Base-by-base conservation (phyloP, 2,888 invertebrate genomes). In the Sphaeridia pumilis region DNA sequence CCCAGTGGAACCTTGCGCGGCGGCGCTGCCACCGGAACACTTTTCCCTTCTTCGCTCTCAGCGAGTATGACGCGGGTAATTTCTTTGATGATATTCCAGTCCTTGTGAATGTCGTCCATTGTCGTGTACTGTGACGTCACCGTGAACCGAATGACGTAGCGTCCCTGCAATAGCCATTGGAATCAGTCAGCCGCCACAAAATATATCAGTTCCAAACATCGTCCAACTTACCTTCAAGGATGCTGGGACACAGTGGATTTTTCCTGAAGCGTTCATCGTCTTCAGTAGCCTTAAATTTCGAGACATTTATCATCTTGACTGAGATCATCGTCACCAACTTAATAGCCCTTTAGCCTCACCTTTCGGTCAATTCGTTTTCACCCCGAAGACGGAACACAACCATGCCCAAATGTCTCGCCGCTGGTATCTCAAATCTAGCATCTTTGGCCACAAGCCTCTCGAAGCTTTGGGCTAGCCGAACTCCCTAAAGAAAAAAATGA, bases 231-330 rank as follows among this genome's bases (percentile, higher is more conserved):
- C 86, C 68, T 93, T 92, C 54, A 95, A 78, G 52, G 87, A 84
- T 0, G 94, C 92, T 0, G 95, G 95, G 0, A 97, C 94, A 60
- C 93, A 90, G 70, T 97, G 94, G 5, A 95, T 78, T 64, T 82
- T 80, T 5, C 92, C 94, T 1, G 86, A 79, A 1, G 81, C 82
- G 68, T 95, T 97, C 49, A 97, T 71, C 1, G 83, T 78, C 70
- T 93, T 93, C 50, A 95, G 74, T n/a, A 52, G 42, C 31, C 46
- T 26, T n/a, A n/a, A n/a, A n/a, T n/a, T n/a, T n/a, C n/a, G n/a
- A n/a, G n/a, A n/a, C n/a, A n/a, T n/a, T n/a, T n/a, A n/a, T n/a
- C n/a, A n/a, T n/a, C n/a, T n/a, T n/a, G n/a, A n/a, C n/a, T n/a
- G n/a, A n/a, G n/a, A n/a, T n/a, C n/a, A n/a, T n/a, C n/a, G n/a